Evolutionary conservation across 2,888 invertebrate genomes (phyloP).

Genomic region (Nomada goodeniana): DNA sequence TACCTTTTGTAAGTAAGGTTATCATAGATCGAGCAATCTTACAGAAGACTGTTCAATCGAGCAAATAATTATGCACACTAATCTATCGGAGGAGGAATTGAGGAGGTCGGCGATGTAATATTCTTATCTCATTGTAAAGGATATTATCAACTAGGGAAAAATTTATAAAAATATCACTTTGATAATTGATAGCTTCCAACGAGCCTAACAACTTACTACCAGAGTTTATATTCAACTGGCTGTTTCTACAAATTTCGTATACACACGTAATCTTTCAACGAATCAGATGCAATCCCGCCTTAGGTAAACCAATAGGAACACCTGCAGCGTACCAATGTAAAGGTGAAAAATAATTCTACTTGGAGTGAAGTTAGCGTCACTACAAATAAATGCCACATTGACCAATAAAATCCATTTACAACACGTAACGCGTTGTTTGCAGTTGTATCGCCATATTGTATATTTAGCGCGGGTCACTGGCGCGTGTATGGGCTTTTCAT

Average conservation of each 20-base stretch:
- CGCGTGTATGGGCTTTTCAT: conserved; percentile 80
- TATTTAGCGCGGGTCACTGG: conserved; percentile 80
- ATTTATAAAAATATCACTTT: neutral
- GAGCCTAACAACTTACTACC: neutral
- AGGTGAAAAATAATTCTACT: conserved; percentile 62
- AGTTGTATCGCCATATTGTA: conserved; percentile 79
- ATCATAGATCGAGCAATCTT: neutral
- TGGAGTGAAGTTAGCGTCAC: conserved; percentile 69
- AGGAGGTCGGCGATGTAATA: too few relatives aligned
- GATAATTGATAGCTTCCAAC: neutral
- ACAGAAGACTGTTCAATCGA: neutral
- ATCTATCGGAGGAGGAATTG: neutral
- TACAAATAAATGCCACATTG: conserved; percentile 56
- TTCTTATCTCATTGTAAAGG: neutral
- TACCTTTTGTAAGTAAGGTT: neutral
- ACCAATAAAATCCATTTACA: conserved; percentile 71
- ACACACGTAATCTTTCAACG: conserved; percentile 15
- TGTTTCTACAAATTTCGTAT: neutral
- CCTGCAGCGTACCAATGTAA: conserved; percentile 18
- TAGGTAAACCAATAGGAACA: conserved; percentile 58
- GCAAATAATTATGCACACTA: neutral
- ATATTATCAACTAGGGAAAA: neutral
- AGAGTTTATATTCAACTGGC: neutral
- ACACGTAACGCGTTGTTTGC: conserved; percentile 78
- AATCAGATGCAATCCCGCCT: conserved; percentile 67